Percentiles rank a stretch among this genome's conserved stretches.
phyloP scores from a whole-genome alignment of 2,888 invertebrate genomes.

The Keiferia lycopersicella region DNA sequence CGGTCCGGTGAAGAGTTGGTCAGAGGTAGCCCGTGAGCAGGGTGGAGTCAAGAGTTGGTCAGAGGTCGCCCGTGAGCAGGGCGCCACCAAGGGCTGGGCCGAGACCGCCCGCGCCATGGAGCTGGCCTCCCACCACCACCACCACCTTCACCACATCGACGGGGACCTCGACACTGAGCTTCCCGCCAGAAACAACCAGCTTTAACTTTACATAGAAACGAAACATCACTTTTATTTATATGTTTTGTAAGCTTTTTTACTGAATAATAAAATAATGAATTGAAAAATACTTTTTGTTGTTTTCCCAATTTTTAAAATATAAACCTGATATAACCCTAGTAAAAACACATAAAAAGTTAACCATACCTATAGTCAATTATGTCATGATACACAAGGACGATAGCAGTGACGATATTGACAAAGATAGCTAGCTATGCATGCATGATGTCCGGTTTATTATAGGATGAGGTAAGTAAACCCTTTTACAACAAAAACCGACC shows the following conservation, averaged over 20 bases:
- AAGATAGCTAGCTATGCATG: no score
- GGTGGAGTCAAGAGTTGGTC: background rate
- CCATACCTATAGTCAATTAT: no score
- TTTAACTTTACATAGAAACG: background rate
- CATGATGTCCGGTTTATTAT: no score
- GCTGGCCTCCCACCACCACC: slow-evolving; percentile 9
- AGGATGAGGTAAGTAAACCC: no score
- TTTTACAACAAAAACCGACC: no score
- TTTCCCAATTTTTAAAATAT: slow-evolving; percentile 16
- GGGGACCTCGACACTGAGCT: background rate
- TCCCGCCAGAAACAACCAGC: background rate
- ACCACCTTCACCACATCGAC: slow-evolving; percentile 11
- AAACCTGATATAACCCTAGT: no score
- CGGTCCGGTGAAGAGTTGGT: slow-evolving; percentile 26
- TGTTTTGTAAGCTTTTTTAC: slow-evolving; percentile 1
- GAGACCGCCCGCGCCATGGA: slow-evolving; percentile 11
- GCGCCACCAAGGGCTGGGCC: background rate
- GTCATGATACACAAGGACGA: no score
- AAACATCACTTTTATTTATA: slow-evolving; percentile 21
- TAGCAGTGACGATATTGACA: no score
- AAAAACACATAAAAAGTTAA: no score
- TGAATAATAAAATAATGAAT: slow-evolving; percentile 10
- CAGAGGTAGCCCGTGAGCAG: background rate
- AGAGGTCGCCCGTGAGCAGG: background rate
- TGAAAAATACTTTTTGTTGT: slow-evolving; percentile 24